These are phyloP conservation scores for Mechanitis messenoides DNA, from an alignment of 2,888 invertebrate genomes.

Conservation along the genomic window DNA sequence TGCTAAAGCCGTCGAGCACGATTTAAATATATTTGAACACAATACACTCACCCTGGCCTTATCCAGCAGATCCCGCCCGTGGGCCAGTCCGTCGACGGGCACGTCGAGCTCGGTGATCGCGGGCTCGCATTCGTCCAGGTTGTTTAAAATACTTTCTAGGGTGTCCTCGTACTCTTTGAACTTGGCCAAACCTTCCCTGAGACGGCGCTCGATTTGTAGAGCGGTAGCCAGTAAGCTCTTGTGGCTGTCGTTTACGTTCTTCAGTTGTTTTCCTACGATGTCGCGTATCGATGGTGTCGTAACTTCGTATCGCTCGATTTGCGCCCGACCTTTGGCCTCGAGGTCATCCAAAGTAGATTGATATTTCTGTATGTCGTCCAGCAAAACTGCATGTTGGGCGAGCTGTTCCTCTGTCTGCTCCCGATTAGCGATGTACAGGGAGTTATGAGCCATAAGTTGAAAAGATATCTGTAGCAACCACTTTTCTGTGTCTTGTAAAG, in stretches of 20 bases:
- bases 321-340: slow-evolving; percentile 87
- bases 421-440: slow-evolving; percentile 92
- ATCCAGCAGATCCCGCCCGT: slow-evolving; percentile 83
- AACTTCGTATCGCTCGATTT: slow-evolving; percentile 86
- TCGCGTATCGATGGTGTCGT: slow-evolving; percentile 84
- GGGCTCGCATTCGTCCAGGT: slow-evolving; percentile 87
- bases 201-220: slow-evolving; percentile 90
- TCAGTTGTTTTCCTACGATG: slow-evolving; percentile 89
- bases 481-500: slow-evolving; percentile 95
- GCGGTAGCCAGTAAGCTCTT: slow-evolving; percentile 92
- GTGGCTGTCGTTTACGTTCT: slow-evolving; percentile 95
- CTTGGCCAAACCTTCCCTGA: slow-evolving; percentile 91
- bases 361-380: slow-evolving; percentile 89
- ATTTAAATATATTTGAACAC: background rate
- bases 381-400: slow-evolving; percentile 86
- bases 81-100: slow-evolving; percentile 83
- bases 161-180: slow-evolving; percentile 96
- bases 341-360: slow-evolving; percentile 87
- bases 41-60: slow-evolving; percentile 80
- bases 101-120: slow-evolving; percentile 85
- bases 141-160: slow-evolving; percentile 87
- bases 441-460: slow-evolving; percentile 97
- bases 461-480: slow-evolving; percentile 96
- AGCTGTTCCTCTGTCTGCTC: slow-evolving; percentile 94
- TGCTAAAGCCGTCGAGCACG: background rate